Percentiles rank a stretch among this genome's conserved stretches.
These are phyloP conservation scores for Dreissena rostriformis DNA, from an alignment of 1,140 invertebrate genomes.

Conservation along the genomic window DNA sequence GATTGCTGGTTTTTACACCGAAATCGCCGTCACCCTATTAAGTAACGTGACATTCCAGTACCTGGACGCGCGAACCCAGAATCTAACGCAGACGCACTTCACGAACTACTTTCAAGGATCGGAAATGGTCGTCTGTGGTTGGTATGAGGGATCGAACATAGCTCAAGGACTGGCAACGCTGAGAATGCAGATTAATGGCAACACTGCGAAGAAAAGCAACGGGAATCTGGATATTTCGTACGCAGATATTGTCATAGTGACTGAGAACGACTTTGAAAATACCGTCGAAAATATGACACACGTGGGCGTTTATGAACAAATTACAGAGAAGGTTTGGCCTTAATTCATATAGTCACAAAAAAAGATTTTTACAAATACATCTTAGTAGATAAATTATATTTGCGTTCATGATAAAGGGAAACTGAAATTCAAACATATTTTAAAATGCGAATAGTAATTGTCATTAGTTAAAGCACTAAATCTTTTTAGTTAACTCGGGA, in stretches of 20 bases:
- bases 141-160: background rate
- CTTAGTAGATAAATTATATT: no score
- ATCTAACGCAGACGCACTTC: conserved; percentile 52
- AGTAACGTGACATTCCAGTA: conserved; percentile 60
- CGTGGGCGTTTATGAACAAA: conserved; percentile 45
- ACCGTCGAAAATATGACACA: conserved; percentile 83
- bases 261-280: conserved; percentile 14
- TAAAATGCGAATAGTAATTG: no score
- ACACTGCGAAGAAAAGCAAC: conserved; percentile 30
- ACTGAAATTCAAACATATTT: no score
- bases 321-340: conserved; percentile 83
- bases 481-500: no score
- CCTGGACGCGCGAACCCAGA: conserved; percentile 48
- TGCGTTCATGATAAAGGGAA: no score
- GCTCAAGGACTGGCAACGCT: conserved; percentile 58
- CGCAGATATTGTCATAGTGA: no score
- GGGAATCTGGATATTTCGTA: no score
- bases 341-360: background rate
- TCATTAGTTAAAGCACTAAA: no score
- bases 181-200: conserved; percentile 41
- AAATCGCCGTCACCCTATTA: conserved; percentile 58
- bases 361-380: no score
- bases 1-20: conserved; percentile 85
- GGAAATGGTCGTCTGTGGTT: conserved; percentile 63
- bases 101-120: conserved; percentile 65